phyloP scores from a whole-genome alignment of 2,113 vertebrate species.

The Dendrocopos noguchii region DNA sequence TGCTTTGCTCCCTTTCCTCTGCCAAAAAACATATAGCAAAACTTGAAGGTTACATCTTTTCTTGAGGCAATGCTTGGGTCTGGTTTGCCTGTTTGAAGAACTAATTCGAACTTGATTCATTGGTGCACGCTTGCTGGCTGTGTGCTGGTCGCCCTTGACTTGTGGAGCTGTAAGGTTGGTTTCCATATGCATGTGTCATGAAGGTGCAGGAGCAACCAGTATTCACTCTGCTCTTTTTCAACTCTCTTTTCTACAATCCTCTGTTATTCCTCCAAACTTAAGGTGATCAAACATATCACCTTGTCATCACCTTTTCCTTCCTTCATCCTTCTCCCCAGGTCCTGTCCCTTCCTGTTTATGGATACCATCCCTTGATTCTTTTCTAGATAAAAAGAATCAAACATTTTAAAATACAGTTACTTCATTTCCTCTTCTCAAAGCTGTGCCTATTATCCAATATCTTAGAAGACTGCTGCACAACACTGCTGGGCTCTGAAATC shows the following conservation, averaged over 20 bases:
- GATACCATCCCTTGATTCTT: background rate
- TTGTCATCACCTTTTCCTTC: background rate
- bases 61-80: background rate
- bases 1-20: background rate
- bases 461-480: background rate
- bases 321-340: background rate
- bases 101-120: background rate
- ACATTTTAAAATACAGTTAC: background rate
- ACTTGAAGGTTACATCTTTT: background rate
- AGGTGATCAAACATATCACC: background rate
- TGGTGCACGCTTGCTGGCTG: background rate
- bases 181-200: rapidly evolving
- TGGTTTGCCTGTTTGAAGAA: background rate
- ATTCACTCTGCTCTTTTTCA: background rate
- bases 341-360: background rate
- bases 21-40: background rate
- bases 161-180: background rate
- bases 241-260: background rate
- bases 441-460: background rate
- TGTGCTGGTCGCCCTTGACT: background rate
- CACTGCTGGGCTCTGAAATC: background rate
- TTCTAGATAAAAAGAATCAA: background rate
- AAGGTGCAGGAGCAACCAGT: background rate
- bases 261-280: background rate
- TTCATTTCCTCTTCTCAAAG: too few species aligned